Base-by-base conservation (phyloP, 2,888 invertebrate species). In the Gasteruption jaculator region DNA sequence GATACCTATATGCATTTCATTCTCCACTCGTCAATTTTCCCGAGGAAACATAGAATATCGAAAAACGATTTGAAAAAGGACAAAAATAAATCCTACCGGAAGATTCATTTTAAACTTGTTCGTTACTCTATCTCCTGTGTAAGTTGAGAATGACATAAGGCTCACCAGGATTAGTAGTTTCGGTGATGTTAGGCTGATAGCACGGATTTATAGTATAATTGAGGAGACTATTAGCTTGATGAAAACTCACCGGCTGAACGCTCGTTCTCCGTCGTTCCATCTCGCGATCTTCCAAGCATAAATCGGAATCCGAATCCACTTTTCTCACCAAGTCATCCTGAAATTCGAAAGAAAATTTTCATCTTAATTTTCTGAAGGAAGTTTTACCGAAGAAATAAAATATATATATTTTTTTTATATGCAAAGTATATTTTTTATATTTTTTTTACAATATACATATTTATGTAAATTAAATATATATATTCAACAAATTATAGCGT, bases 241-340 rank as follows among this genome's bases (percentile, higher is more conserved):
- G 69, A 53, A 63, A 71, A 71, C 70, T 71, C 70, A 71, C 70
- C 69, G 70, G 68, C 58, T 70, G 70, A 47, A 61, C 51, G 48
- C 57, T 62, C 30, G 60, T 61, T 56, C 65, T 61, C 56, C 67
- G 57, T 38, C 63, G 61, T 33, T 65, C 68, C 49, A 61, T 52
- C 31, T 69, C 77, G 52, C 74, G 78, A 53, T 90, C 89, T 61
- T 87, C 87, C 57, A 90, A 81, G 71, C 91, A 91, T 50, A 91
- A 78, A 71, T 92, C 91, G n/a, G 90, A 90, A 73, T 92, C 91
- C 3, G 91, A 91, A 71, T 91, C 91, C 32, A 81, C 77, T 61
- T 82, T 79, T 57, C 82, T 77, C 45, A 81, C 76, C 51, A 76
- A 74, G 56, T 77, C 80, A 61, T 85, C 85, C 86, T 86, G 66